Conservation (phyloP, 2,113 vertebrate genomes). For the Oriolus oriolus region DNA sequence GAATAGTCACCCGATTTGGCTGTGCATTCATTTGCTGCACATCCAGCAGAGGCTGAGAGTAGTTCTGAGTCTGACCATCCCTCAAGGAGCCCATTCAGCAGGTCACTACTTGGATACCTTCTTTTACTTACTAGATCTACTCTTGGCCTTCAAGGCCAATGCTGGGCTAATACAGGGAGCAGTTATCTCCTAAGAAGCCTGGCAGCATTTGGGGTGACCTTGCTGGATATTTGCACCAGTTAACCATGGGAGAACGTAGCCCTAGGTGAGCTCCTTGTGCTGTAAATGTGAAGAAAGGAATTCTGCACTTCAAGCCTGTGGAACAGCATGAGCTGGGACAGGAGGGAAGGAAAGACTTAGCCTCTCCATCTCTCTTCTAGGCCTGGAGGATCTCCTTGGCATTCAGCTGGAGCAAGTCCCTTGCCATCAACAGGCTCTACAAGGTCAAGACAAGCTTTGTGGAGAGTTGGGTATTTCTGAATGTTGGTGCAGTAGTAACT, state of each 20-base stretch:
- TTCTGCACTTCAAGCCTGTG: neutral
- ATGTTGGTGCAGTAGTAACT: neutral
- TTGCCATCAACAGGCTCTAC: neutral
- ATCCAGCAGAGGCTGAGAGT: neutral
- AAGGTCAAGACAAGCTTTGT: neutral
- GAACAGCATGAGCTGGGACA: neutral
- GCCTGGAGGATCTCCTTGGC: neutral
- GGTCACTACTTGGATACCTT: neutral
- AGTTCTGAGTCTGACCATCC: neutral
- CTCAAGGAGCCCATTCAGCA: neutral
- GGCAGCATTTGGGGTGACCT: neutral
- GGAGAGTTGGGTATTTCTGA: neutral
- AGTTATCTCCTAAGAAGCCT: neutral
- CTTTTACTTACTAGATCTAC: neutral
- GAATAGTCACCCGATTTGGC: neutral
- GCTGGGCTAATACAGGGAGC: neutral
- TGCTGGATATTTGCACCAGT: neutral
- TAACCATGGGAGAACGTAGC: accelerated
- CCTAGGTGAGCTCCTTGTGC: neutral
- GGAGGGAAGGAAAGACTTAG: neutral
- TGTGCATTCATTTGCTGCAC: neutral
- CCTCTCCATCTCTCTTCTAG: neutral
- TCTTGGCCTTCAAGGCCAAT: neutral
- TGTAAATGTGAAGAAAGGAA: neutral
- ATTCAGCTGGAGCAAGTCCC: neutral